Percentiles rank a stretch among this genome's conserved stretches.
These are phyloP conservation scores for Lonchura striata DNA, from an alignment of 2,113 vertebrate species.

Conservation along the genomic window DNA sequence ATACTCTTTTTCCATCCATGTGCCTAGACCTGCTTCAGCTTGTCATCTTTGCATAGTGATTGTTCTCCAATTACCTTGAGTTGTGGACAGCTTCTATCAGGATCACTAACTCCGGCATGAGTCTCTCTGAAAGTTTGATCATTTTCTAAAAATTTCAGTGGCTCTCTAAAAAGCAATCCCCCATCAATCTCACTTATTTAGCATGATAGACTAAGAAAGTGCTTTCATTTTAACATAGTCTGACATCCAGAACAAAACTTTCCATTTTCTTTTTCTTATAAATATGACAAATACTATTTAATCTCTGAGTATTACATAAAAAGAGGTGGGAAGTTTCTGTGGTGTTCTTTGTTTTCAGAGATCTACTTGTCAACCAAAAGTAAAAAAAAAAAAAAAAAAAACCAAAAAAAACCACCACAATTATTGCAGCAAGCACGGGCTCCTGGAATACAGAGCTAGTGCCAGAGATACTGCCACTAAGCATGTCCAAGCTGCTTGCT, in stretches of 20 bases:
- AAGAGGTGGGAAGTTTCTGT: neutral
- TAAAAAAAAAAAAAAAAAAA: neutral
- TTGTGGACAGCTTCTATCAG: neutral
- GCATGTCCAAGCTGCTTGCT: neutral
- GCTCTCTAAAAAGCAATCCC: neutral
- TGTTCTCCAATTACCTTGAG: neutral
- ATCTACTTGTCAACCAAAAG: neutral
- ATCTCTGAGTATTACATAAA: neutral
- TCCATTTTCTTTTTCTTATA: neutral
- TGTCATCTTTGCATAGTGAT: neutral
- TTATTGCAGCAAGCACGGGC: neutral
- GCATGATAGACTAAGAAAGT: neutral
- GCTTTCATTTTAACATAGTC: neutral
- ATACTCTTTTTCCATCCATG: neutral
- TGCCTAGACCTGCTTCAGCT: neutral
- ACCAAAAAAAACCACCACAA: too few relatives aligned
- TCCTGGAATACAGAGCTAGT: neutral
- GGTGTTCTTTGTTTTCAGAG: neutral
- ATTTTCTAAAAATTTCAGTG: neutral
- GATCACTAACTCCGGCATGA: neutral
- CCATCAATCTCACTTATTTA: neutral
- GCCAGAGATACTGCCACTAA: neutral
- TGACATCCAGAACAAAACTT: neutral
- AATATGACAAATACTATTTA: neutral
- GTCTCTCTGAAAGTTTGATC: neutral